These are phyloP conservation scores for Sorex maritimensis DNA, from an alignment of 2,797 vertebrate species.

Conservation along the genomic window DNA sequence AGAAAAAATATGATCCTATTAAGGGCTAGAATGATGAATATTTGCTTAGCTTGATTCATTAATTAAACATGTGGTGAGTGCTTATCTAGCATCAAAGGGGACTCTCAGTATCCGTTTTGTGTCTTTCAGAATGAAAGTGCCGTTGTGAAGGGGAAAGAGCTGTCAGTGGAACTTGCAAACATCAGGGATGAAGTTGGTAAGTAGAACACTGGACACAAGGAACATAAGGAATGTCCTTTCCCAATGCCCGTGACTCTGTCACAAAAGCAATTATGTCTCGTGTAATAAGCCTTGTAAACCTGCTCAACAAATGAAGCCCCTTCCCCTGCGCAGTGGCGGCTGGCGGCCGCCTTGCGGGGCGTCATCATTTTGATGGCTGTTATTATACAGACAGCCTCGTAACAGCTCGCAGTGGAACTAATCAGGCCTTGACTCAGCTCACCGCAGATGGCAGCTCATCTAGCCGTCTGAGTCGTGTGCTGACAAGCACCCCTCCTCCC, in stretches of 20 bases:
- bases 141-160: constrained; percentile 95
- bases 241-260: constrained; percentile 59
- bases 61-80: constrained; percentile 83
- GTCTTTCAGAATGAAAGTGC: constrained; percentile 95
- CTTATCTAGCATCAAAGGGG: constrained; percentile 82
- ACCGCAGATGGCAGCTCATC: constrained; percentile 21
- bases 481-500: not conserved
- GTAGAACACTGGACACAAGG: constrained; percentile 87
- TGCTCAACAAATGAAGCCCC: not conserved
- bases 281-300: not conserved
- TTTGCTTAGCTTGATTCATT: constrained; percentile 81
- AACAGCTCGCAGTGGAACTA: constrained; percentile 1
- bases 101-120: constrained; percentile 84
- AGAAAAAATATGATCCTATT: constrained; percentile 60
- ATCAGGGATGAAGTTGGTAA: constrained; percentile 99
- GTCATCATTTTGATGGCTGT: not conserved
- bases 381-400: constrained; percentile 49
- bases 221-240: constrained; percentile 69
- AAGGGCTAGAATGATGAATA: constrained; percentile 46
- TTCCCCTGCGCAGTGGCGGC: constrained; percentile 12
- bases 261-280: constrained; percentile 56
- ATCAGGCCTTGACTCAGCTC: constrained; percentile 46
- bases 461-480: not conserved
- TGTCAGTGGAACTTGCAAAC: constrained; percentile 95
- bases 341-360: constrained; percentile 59